Base-by-base conservation (phyloP, 1,140 invertebrate species). In the Pseudachorutes palmiensis region DNA sequence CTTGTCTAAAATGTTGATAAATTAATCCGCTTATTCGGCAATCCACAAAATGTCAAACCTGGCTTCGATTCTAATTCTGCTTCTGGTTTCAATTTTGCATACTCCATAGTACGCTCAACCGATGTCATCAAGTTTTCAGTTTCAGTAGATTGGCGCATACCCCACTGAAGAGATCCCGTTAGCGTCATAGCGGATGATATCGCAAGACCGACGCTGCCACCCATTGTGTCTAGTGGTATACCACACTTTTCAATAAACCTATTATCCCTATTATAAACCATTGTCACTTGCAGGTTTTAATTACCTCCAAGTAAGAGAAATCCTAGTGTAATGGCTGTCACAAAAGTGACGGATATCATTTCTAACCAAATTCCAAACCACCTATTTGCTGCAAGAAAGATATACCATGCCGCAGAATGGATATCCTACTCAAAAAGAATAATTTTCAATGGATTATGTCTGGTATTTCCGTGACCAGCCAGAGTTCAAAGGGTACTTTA, bases 51-150 rank as follows among this genome's bases (percentile, higher is more conserved):
- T n/a, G n/a, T 19, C 62, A 9, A 36, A 68, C 67, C 61, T 57
- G 67, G 65, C 45, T 60, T 55, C 19, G n/a, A n/a, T n/a, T 74
- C 72, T n/a, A 67, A 30, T 2, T 67, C 16, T 0, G 36, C 69
- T 69, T 73, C 72, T 22, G 69, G 51, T 41, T 76, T 74, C n/a
- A 90, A 80, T 58, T 82, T 78, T 12, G 83, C 86, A 74, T 89
- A 91, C 75, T 90, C 88, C 64, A 88, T 74, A 32, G 90, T 85
- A 74, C 88, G 82, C 77, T 90, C 88, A 9, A 90, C 88, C 14
- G 87, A 86, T 29, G 88, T 90, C 88, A 91, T 91, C 72, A 85
- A 84, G 75, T 89, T 91, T 72, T 94, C 83, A 1, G 89, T 85
- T 77, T 93, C 91, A 0, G 90, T 86, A 1, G 63, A 65, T 77